Evolutionary conservation across 2,888 invertebrate species (phyloP).

Genomic region (Heterodera filipjevi): DNA sequence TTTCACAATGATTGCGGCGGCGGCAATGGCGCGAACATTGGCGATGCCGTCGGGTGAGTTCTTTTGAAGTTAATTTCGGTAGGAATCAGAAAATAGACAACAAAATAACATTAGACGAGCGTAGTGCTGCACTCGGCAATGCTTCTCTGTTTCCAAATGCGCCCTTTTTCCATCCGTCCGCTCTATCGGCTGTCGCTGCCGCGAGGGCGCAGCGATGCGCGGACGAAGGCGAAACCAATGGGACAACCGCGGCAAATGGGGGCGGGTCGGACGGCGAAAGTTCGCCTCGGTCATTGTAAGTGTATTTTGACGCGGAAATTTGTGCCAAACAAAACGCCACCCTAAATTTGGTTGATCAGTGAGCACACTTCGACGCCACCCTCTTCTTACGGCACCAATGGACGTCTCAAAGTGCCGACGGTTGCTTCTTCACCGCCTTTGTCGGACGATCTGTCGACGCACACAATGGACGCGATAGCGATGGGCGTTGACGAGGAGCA

Average conservation of each 20-base stretch:
- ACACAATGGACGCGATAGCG: not conserved
- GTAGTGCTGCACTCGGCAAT: not conserved
- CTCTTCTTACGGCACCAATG: not conserved
- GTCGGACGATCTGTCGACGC: conserved; percentile 14
- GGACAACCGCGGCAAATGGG: conserved; percentile 27
- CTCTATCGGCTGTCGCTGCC: not conserved
- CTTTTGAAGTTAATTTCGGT: not conserved
- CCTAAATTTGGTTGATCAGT: not conserved
- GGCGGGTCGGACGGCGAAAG: conserved; percentile 47
- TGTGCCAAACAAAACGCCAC: not conserved
- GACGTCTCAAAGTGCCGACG: not conserved
- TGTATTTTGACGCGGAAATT: conserved; percentile 11
- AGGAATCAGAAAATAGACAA: no score
- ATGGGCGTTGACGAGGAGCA: not conserved
- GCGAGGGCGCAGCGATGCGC: conserved; percentile 56
- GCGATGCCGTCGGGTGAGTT: not conserved
- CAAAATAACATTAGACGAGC: not conserved
- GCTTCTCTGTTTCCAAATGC: conserved; percentile 2
- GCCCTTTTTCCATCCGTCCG: not conserved
- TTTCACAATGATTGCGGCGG: conserved; percentile 31
- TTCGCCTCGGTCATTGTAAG: conserved; percentile 45
- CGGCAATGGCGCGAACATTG: conserved; percentile 20
- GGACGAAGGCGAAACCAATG: conserved; percentile 43
- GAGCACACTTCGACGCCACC: conserved; percentile 1
- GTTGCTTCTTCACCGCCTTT: conserved; percentile 13